Evolutionary conservation across 2,888 invertebrate species (phyloP).

Genomic region (Andricus curvator): DNA sequence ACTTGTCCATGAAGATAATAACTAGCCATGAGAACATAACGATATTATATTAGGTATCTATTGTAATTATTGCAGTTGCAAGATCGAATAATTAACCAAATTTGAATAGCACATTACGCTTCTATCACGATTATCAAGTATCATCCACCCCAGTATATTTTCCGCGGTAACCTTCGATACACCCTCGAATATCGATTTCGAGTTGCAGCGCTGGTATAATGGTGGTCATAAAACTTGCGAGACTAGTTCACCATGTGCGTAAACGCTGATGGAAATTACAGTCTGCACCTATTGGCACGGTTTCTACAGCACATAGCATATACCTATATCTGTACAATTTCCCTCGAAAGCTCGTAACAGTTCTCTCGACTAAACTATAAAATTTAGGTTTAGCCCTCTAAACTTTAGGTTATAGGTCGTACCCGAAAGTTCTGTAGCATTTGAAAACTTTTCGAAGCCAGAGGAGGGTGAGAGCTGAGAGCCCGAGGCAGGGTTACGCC

Average conservation of each 20-base stretch:
- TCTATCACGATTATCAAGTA: not conserved
- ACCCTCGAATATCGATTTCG: not conserved
- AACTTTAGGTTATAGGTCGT: not conserved
- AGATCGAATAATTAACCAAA: too few species aligned
- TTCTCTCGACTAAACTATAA: not conserved
- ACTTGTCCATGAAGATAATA: too few species aligned
- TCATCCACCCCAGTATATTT: not conserved
- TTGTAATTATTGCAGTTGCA: too few species aligned
- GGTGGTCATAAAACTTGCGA: constrained; percentile 3
- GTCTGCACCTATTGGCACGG: not conserved
- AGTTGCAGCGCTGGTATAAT: not conserved
- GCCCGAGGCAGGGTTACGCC: constrained; percentile 1
- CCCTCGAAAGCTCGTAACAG: not conserved
- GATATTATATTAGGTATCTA: too few species aligned
- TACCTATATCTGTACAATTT: not conserved
- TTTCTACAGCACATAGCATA: not conserved
- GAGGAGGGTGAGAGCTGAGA: not conserved
- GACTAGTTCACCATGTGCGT: not conserved
- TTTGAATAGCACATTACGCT: not conserved
- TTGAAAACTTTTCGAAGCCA: not conserved
- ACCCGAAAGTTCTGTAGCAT: not conserved
- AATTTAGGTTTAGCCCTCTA: not conserved
- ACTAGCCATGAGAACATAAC: too few species aligned
- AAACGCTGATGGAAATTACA: constrained; percentile 4
- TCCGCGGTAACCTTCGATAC: not conserved